These are phyloP conservation scores for Pelosia muscerda DNA, from an alignment of 2,888 invertebrate genomes.

Conservation along the genomic window DNA sequence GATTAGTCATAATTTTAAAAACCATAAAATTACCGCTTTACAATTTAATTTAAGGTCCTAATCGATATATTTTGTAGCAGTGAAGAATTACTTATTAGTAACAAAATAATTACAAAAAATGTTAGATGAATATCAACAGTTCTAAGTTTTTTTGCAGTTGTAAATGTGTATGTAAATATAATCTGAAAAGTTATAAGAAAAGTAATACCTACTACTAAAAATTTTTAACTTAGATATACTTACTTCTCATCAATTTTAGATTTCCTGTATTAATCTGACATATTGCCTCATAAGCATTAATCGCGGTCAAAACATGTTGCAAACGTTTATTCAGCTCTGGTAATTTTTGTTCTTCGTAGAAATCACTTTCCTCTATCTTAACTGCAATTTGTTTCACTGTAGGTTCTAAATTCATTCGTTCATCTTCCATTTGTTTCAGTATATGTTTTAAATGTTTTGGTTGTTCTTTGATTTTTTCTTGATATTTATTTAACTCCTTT, in stretches of 20 bases:
- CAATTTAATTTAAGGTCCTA: too few relatives aligned
- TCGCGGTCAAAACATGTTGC: constrained; percentile 24
- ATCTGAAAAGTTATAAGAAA: too few relatives aligned
- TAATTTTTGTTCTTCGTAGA: constrained; percentile 30
- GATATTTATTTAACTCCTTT: constrained; percentile 42
- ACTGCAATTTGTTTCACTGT: constrained; percentile 31
- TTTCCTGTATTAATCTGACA: constrained; percentile 43
- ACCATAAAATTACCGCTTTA: too few relatives aligned
- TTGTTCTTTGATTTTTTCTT: constrained; percentile 42
- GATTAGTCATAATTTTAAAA: too few relatives aligned
- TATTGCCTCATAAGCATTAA: constrained; percentile 41
- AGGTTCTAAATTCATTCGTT: constrained; percentile 45
- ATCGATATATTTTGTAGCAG: too few relatives aligned
- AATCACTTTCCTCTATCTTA: constrained; percentile 38
- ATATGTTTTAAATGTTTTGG: constrained; percentile 62
- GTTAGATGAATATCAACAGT: too few relatives aligned
- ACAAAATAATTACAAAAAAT: too few relatives aligned
- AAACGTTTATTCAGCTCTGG: constrained; percentile 26
- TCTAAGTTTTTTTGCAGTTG: too few relatives aligned
- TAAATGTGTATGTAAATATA: too few relatives aligned
- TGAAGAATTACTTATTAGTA: too few relatives aligned
- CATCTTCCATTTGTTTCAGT: constrained; percentile 50
- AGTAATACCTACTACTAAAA: too few relatives aligned
- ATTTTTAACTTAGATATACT: too few relatives aligned
- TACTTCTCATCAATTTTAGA: not conserved